Conservation (phyloP, 2,797 vertebrate genomes). For the Melanotaenia pygmaea region DNA sequence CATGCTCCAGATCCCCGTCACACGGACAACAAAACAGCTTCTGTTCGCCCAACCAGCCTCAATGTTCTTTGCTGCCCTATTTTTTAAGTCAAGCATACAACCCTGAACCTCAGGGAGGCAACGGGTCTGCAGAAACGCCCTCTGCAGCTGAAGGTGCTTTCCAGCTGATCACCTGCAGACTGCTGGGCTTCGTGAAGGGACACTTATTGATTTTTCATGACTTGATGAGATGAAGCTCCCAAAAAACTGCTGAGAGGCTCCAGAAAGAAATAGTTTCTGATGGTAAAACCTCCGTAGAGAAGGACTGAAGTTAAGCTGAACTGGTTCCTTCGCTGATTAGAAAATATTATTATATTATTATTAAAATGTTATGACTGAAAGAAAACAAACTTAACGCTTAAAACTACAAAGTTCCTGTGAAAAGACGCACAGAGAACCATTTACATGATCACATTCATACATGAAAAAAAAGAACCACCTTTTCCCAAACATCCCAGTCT, state of each 20-base stretch:
- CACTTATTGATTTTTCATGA: background rate
- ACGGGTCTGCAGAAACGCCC: background rate
- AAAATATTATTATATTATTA: no score
- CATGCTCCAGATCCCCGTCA: constrained; percentile 5
- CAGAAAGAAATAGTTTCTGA: background rate
- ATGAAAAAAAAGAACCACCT: no score
- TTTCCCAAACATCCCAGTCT: no score
- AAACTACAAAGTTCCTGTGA: no score
- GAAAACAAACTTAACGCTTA: no score
- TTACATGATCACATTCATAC: no score
- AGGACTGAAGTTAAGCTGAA: no score
- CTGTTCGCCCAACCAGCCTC: background rate
- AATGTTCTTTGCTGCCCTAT: constrained; percentile 13
- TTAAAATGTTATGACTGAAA: no score
- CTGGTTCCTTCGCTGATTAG: no score
- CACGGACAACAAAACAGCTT: constrained; percentile 7
- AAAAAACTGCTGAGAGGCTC: no score
- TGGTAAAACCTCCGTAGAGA: background rate
- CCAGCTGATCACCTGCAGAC: background rate
- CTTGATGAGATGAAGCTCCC: background rate
- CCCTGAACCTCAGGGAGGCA: background rate
- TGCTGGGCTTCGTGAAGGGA: background rate
- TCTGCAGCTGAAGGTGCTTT: background rate
- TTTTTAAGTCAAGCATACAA: background rate
- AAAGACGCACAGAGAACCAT: no score